A percentile compares a stretch with the other conserved stretches of the same genome.
Conservation (phyloP, 2,888 invertebrate species). For the Girardia tigrina region DNA sequence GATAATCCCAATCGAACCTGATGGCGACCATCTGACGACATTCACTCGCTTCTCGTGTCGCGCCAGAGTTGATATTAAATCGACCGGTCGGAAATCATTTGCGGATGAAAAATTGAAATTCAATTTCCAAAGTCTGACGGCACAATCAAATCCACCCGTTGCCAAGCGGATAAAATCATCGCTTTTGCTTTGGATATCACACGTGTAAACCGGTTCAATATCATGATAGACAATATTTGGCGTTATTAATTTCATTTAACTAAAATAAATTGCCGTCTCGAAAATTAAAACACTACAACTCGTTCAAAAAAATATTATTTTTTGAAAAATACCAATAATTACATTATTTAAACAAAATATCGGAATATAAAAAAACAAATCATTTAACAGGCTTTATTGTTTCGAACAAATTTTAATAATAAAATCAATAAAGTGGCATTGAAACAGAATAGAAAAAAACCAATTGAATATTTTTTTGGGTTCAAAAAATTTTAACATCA, state of each 20-base stretch:
- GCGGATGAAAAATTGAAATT: background rate
- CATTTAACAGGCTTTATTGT: background rate
- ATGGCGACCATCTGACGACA: constrained; percentile 79
- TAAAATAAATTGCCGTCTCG: too few species aligned
- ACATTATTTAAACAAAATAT: constrained; percentile 3
- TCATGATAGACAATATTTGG: constrained; percentile 97
- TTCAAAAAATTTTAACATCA: constrained; percentile 6
- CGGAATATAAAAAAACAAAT: background rate
- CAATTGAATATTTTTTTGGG: too few species aligned
- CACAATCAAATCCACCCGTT: constrained; percentile 75
- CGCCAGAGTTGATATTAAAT: constrained; percentile 71
- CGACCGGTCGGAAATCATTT: constrained; percentile 50
- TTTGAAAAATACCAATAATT: background rate
- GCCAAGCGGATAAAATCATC: constrained; percentile 60
- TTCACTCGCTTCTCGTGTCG: constrained; percentile 85
- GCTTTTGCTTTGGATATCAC: constrained; percentile 43
- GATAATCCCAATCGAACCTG: constrained; percentile 50
- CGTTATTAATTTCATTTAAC: constrained; percentile 73
- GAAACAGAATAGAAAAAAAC: too few species aligned
- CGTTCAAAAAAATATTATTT: too few species aligned
- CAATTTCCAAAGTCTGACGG: constrained; percentile 57
- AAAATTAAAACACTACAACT: too few species aligned
- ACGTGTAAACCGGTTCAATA: constrained; percentile 74
- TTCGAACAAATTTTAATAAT: background rate
- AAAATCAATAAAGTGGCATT: background rate